These are phyloP conservation scores for Cremastinae sp. DNA, from an alignment of 2,888 invertebrate genomes.

Conservation along the genomic window DNA sequence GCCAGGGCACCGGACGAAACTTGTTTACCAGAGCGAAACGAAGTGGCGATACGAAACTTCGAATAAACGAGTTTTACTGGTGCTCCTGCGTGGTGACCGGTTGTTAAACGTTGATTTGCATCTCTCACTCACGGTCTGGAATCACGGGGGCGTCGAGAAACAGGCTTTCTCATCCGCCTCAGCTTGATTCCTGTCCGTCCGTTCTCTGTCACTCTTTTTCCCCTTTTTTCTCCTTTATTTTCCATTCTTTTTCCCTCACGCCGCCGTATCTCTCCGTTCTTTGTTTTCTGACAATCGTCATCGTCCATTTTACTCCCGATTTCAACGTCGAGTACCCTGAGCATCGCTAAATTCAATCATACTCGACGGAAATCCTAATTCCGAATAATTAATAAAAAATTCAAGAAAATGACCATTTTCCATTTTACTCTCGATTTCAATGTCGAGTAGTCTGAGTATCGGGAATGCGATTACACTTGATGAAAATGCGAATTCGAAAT, in stretches of 20 bases:
- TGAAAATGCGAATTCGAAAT: no score
- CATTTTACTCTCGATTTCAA: background rate
- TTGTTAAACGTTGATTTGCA: slow-evolving; percentile 59
- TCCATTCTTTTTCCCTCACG: slow-evolving; percentile 15
- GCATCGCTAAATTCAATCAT: no score
- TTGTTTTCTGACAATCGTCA: slow-evolving; percentile 4
- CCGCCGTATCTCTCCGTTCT: slow-evolving; percentile 7
- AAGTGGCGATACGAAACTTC: slow-evolving; percentile 32
- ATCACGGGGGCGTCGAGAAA: slow-evolving; percentile 54
- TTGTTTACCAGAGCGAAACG: slow-evolving; percentile 54
- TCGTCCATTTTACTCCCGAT: background rate
- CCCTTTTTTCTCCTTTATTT: slow-evolving; percentile 4
- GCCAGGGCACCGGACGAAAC: slow-evolving; percentile 30
- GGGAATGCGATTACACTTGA: no score
- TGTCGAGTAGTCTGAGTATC: no score
- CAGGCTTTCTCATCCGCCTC: slow-evolving; percentile 24
- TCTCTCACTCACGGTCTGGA: slow-evolving; percentile 31
- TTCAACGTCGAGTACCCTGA: no score
- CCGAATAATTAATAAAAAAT: no score
- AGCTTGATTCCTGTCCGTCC: slow-evolving; percentile 43
- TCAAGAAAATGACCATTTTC: background rate
- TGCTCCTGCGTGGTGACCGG: slow-evolving; percentile 38
- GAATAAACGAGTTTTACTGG: slow-evolving; percentile 51
- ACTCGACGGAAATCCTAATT: no score
- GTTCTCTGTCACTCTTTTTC: slow-evolving; percentile 12